phyloP scores from a whole-genome alignment of 2,113 vertebrate species.

The Diglossa brunneiventris region DNA sequence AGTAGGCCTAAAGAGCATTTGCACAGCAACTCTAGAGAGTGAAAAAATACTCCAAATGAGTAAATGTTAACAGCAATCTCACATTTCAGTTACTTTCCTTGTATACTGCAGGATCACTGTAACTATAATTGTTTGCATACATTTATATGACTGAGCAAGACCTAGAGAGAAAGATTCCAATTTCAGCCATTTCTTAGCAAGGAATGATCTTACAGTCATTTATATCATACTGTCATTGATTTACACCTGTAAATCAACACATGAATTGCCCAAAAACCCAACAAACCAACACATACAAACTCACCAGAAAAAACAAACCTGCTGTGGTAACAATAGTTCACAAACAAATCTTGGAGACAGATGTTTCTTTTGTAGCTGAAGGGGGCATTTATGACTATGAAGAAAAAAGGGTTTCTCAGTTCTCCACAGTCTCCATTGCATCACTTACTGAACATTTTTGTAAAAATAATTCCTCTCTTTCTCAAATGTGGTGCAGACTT shows the following conservation, averaged over 20 bases:
- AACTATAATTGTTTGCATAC: not conserved
- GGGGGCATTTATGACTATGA: not conserved
- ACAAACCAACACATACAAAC: not conserved
- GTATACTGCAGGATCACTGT: not conserved
- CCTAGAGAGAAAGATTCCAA: not conserved
- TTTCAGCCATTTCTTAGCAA: not conserved
- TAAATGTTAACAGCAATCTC: not conserved
- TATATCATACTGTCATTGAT: not conserved
- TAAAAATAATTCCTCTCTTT: not conserved
- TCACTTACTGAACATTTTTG: not conserved
- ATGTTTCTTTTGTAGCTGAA: not conserved
- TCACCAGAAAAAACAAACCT: not conserved
- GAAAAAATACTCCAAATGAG: not conserved
- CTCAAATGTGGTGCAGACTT: not conserved
- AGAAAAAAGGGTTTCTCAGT: not conserved
- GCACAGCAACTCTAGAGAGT: not conserved
- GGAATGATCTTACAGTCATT: not conserved
- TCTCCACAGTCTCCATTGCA: not conserved
- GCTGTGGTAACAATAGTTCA: not conserved
- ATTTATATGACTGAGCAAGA: not conserved
- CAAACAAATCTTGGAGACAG: not conserved
- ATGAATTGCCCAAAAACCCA: not conserved
- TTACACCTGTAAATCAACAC: not conserved
- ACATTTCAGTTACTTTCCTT: not conserved
- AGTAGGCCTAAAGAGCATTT: not conserved